A percentile compares a stretch with the other conserved stretches of the same genome.
Evolutionary conservation across 2,113 vertebrate genomes (phyloP).

Genomic region (Capra hircus): DNA sequence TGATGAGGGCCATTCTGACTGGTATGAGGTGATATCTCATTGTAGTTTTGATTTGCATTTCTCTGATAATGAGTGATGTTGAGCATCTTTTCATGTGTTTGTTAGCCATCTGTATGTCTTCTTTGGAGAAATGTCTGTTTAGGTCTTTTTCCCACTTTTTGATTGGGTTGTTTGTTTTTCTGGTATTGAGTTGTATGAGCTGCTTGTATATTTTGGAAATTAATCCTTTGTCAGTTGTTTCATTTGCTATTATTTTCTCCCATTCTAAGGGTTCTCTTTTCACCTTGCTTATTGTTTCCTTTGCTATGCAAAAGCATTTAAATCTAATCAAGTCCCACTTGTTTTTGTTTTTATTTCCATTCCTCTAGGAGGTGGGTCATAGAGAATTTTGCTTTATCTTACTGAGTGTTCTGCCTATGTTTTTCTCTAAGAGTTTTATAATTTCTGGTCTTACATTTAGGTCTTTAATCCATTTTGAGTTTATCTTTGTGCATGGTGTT

Average conservation of each 20-base stretch:
- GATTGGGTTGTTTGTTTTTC: background rate
- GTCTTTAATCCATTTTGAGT: background rate
- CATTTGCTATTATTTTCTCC: background rate
- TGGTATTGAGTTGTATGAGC: background rate
- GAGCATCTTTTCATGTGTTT: background rate
- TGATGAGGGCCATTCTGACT: background rate
- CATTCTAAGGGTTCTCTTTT: background rate
- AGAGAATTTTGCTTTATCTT: background rate
- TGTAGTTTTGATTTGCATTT: background rate
- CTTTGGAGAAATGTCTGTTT: background rate
- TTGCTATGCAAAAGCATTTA: background rate
- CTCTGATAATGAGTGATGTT: background rate
- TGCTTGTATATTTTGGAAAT: background rate
- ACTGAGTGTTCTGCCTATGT: background rate
- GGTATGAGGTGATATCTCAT: background rate
- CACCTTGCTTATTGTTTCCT: background rate
- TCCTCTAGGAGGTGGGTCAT: background rate
- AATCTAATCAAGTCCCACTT: background rate
- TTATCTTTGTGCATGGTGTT: background rate
- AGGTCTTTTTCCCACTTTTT: background rate
- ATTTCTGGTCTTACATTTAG: background rate
- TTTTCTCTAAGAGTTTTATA: background rate
- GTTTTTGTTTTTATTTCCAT: background rate
- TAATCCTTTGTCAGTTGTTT: background rate
- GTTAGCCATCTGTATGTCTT: background rate